phyloP scores from a whole-genome alignment of 1,140 invertebrate species.

The Bombus confusus region DNA sequence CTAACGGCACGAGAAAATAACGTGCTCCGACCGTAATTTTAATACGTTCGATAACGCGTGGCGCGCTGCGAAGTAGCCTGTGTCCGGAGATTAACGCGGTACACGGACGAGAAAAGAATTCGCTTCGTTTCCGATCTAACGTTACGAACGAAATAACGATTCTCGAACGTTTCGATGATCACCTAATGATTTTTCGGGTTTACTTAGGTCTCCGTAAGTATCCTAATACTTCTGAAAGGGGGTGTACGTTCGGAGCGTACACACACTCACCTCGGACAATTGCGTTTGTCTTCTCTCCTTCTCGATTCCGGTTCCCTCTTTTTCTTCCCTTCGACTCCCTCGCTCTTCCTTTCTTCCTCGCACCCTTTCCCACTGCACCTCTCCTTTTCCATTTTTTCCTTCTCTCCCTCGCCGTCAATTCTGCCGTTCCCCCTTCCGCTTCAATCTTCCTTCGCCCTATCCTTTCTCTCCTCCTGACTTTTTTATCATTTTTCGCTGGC shows the following conservation, averaged over 20 bases:
- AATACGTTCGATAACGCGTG: no score
- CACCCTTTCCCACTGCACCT: not conserved
- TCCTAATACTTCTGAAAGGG: not conserved
- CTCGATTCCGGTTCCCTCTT: conserved; percentile 30
- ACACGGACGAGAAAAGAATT: no score
- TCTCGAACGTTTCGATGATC: no score
- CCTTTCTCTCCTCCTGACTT: conserved; percentile 7
- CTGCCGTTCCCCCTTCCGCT: not conserved
- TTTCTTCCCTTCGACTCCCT: not conserved
- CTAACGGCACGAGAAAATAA: no score
- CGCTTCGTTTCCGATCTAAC: no score
- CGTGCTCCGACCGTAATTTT: rapidly evolving
- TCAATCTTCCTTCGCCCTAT: conserved; percentile 22
- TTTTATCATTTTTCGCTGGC: conserved; percentile 16
- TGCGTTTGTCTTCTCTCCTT: conserved; percentile 40
- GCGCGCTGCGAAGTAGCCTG: no score
- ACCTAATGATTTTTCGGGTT: not conserved
- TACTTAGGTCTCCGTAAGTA: not conserved
- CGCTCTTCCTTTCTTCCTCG: conserved; percentile 4
- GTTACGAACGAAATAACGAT: no score
- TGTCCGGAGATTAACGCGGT: no score
- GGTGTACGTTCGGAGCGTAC: not conserved
- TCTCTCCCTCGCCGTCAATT: conserved; percentile 1
- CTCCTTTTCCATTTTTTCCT: not conserved
- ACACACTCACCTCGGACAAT: conserved; percentile 30